These are phyloP conservation scores for Cydia splendana DNA, from an alignment of 1,140 invertebrate genomes.

Conservation along the genomic window DNA sequence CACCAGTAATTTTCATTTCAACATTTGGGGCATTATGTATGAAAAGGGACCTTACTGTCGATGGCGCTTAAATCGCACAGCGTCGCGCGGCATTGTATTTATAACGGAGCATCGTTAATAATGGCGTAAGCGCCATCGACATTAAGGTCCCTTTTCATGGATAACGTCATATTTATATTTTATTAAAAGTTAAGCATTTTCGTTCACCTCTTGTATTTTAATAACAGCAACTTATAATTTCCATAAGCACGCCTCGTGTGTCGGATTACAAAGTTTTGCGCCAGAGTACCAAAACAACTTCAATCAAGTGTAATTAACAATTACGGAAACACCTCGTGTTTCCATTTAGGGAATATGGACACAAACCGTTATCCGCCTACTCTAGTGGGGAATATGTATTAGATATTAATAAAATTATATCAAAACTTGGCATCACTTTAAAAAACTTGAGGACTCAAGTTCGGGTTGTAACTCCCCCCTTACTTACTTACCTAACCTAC, in stretches of 20 bases:
- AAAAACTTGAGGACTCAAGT: conserved; percentile 18
- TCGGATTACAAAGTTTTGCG: conserved; percentile 12
- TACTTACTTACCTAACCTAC: too few species aligned
- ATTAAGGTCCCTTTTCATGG: too few species aligned
- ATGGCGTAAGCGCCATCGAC: too few species aligned
- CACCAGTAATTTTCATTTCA: too few species aligned
- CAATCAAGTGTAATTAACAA: conserved; percentile 26
- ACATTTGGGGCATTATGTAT: too few species aligned
- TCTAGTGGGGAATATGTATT: background rate
- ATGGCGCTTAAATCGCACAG: too few species aligned
- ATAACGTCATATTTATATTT: too few species aligned
- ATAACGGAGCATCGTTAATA: too few species aligned
- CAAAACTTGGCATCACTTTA: conserved; percentile 10
- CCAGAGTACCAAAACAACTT: conserved; percentile 4
- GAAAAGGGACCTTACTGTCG: too few species aligned
- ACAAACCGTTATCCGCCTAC: background rate
- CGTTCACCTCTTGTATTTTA: conserved; percentile 2
- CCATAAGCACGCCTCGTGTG: background rate
- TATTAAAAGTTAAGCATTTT: too few species aligned
- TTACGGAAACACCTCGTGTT: conserved; percentile 10
- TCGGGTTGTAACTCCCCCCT: too few species aligned
- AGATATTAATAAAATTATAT: conserved; percentile 14
- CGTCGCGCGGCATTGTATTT: too few species aligned
- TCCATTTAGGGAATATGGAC: background rate
- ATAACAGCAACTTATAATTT: conserved; percentile 20